Base-by-base conservation (phyloP, 1,140 invertebrate species). In the Hycleus cichorii region DNA sequence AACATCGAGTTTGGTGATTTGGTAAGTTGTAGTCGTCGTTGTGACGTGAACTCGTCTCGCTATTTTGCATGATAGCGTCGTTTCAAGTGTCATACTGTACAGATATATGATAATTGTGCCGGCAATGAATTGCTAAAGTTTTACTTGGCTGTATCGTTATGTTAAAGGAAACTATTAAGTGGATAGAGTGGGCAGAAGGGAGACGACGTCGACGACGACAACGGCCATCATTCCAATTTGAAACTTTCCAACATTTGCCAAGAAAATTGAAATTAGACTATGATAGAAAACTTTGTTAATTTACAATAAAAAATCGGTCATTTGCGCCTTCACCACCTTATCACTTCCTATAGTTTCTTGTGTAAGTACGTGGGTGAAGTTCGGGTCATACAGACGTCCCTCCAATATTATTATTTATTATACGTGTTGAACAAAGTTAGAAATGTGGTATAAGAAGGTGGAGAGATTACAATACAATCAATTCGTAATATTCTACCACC, bases 61-160 rank as follows among this genome's bases (percentile, higher is more conserved):
- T 67, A 61, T 58, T 67, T 67, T 67, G 65, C 65, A 67, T 67
- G 65, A 65, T 63, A 59, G 56, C 43, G 58, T 61, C 60, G 56
- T 67, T 67, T 58, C 55, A 48, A 59, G 54, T 67, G 65, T 67
- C 65, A 65, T 67, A 63, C 63, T 55, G 58, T 54, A 50, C 55
- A 58, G 58, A 67, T 67, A 67, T 67, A 67, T 67, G 65, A 67
- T 67, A 67, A 67, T 67, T 67, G 65, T 61, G 51, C 55, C 61
- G 53, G 47, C 60, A 61, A 67, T 59, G 58, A 67, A 67, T 64
- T 60, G 60, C 63, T 49, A 65, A 67, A 67, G 63, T 67, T 66
- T 67, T 59, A 42, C 40, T 42, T 42, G 11, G 56, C 55, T 64
- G 59, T 66, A 64, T 66, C 59, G 59, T 61, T 60, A 57, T 58